Percentiles rank a stretch among this genome's conserved stretches.
phyloP scores from a whole-genome alignment of 2,113 vertebrate genomes.

The Cheilinus undulatus region DNA sequence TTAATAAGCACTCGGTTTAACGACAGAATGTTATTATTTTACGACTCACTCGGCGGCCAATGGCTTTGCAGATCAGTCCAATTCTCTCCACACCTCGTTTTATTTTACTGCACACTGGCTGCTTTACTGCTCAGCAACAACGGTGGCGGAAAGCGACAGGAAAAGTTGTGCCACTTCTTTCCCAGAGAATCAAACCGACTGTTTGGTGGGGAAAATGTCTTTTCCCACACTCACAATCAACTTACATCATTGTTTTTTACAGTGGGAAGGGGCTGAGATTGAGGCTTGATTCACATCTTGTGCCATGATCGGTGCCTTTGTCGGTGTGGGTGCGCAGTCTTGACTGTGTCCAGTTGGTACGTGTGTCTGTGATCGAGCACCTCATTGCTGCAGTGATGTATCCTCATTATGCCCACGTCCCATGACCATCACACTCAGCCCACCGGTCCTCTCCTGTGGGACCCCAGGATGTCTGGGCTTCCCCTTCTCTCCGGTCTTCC shows the following conservation, averaged over 20 bases:
- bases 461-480: conserved; percentile 58
- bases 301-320: conserved; percentile 29
- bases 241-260: conserved; percentile 19
- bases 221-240: conserved; percentile 64
- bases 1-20: conserved; percentile 85
- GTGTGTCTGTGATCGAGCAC: conserved; percentile 64
- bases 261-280: conserved; percentile 16
- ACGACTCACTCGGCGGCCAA: conserved; percentile 69
- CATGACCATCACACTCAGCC: conserved; percentile 70
- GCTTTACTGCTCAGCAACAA: conserved; percentile 73
- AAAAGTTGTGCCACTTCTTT: conserved; percentile 68
- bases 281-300: conserved; percentile 28
- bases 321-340: conserved; percentile 14
- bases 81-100: conserved; percentile 79
- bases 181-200: conserved; percentile 66
- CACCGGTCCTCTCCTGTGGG: conserved; percentile 52
- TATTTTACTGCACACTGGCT: conserved; percentile 78
- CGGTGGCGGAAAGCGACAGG: conserved; percentile 60
- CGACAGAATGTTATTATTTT: conserved; percentile 79
- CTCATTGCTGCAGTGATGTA: conserved; percentile 78
- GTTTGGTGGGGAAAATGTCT: conserved; percentile 2
- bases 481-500: conserved; percentile 45
- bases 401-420: conserved; percentile 79
- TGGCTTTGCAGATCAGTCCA: conserved; percentile 77
- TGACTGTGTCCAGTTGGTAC: conserved; percentile 17